Evolutionary conservation across 2,113 vertebrate species (phyloP).

Genomic region (Canis aureus): DNA sequence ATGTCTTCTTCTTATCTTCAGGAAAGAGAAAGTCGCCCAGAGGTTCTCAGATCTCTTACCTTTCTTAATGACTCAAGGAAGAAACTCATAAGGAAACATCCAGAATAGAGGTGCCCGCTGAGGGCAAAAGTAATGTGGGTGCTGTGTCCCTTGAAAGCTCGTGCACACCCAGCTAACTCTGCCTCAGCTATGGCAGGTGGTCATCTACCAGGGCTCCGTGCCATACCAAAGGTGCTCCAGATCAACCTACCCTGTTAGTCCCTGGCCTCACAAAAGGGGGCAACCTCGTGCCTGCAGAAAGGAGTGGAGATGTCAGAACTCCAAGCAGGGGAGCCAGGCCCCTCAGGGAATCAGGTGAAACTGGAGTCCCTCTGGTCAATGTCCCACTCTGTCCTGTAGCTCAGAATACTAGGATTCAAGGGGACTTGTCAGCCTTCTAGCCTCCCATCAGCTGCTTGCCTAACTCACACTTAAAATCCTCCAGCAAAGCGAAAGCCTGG

Average conservation of each 20-base stretch:
- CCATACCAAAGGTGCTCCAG: neutral
- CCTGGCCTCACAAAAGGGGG: neutral
- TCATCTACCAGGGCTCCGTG: neutral
- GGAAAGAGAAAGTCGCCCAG: neutral
- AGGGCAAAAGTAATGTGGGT: neutral
- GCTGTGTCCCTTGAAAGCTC: neutral
- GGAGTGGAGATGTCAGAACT: neutral
- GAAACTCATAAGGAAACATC: neutral
- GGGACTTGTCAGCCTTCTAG: neutral
- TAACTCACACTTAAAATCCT: neutral
- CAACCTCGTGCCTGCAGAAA: neutral
- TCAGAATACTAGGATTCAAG: neutral
- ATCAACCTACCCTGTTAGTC: neutral
- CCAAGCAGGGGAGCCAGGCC: neutral
- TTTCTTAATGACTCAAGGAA: neutral
- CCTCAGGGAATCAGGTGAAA: neutral
- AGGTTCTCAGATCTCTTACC: neutral
- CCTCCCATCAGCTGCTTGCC: neutral
- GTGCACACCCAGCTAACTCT: neutral
- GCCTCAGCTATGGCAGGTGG: neutral
- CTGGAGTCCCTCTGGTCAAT: neutral
- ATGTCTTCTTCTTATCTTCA: neutral
- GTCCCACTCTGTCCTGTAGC: neutral
- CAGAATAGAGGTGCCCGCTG: neutral
- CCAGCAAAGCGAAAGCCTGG: neutral